Evolutionary conservation across 92 coral and sea anemone genomes (phyloP).

Genomic region (Parazoanthus atlanticus): DNA sequence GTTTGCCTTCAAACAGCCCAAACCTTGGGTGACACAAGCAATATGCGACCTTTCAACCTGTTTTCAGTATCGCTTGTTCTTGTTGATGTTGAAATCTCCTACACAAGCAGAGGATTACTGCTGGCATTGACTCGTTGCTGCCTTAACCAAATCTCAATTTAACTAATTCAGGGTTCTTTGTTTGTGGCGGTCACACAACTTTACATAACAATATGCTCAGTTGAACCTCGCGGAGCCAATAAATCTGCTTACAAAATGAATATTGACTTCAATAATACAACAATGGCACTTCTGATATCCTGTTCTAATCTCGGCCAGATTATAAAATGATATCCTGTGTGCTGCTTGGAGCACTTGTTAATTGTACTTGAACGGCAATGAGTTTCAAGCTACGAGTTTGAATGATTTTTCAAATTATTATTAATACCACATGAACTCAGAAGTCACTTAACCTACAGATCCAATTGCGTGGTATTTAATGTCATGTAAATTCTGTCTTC

Average conservation of each 20-base stretch:
- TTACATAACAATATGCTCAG: conserved; percentile 52
- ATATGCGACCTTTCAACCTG: background rate
- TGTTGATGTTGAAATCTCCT: background rate
- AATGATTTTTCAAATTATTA: background rate
- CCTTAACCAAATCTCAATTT: conserved; percentile 13
- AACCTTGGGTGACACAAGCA: background rate
- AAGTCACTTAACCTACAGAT: background rate
- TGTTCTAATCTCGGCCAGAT: background rate
- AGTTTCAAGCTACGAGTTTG: background rate
- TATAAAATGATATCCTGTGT: background rate
- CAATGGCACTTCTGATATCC: background rate
- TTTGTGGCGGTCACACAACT: conserved; percentile 19
- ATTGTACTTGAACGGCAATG: background rate
- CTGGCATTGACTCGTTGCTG: background rate
- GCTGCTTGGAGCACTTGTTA: background rate
- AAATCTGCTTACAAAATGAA: background rate
- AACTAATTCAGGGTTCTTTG: conserved; percentile 15
- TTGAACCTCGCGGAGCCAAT: conserved; percentile 21
- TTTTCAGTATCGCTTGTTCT: background rate
- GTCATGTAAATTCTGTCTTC: conserved; percentile 17
- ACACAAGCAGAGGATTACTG: background rate
- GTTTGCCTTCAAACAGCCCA: background rate
- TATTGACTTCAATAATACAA: background rate
- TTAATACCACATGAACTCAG: too few relatives aligned
- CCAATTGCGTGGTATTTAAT: background rate